These are phyloP conservation scores for Steinernema khuongi DNA, from an alignment of 1,140 invertebrate species.

Conservation along the genomic window DNA sequence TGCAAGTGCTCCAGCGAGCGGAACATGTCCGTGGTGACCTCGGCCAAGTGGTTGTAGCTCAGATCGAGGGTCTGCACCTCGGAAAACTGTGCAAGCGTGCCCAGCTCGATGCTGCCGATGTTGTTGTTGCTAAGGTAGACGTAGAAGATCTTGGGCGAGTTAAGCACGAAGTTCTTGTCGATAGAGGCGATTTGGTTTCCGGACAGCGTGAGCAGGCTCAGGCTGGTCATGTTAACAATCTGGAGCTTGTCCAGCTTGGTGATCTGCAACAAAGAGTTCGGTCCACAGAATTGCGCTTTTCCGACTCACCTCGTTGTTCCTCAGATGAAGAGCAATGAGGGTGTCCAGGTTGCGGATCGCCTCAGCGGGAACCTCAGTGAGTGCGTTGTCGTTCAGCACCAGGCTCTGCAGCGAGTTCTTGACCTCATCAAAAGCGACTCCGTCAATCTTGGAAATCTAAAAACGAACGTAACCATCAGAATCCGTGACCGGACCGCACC, in stretches of 20 bases:
- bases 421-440: conserved; percentile 45
- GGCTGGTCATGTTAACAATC: conserved; percentile 47
- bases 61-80: conserved; percentile 48
- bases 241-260: conserved; percentile 40
- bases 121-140: conserved; percentile 53
- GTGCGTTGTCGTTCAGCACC: conserved; percentile 56
- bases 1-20: conserved; percentile 51
- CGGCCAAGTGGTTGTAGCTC: conserved; percentile 52
- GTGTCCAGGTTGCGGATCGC: conserved; percentile 50
- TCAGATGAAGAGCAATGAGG: conserved; percentile 55
- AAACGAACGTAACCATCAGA: background rate
- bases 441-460: conserved; percentile 51
- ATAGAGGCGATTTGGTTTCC: conserved; percentile 53
- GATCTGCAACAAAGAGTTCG: conserved; percentile 43
- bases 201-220: conserved; percentile 49
- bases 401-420: conserved; percentile 51
- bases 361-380: conserved; percentile 42
- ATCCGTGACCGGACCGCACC: conserved; percentile 26
- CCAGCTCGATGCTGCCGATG: conserved; percentile 40
- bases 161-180: conserved; percentile 48
- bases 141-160: conserved; percentile 47
- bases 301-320: conserved; percentile 51
- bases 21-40: conserved; percentile 49
- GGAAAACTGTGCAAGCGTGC: conserved; percentile 48
- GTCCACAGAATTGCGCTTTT: no score